phyloP scores from a whole-genome alignment of 2,888 invertebrate species.

The Trisateles emortualis region DNA sequence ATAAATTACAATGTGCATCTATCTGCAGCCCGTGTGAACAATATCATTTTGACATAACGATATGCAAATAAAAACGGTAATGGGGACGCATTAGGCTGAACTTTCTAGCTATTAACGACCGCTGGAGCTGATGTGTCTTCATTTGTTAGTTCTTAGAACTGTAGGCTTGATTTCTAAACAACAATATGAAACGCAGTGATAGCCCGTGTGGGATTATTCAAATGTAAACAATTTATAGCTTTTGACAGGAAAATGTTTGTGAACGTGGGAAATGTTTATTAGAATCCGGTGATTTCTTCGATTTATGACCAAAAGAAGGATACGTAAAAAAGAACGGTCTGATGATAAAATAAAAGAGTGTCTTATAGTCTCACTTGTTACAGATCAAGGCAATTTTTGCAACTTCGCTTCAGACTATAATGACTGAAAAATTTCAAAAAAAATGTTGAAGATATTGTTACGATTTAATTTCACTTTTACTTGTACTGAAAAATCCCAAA shows the following conservation, averaged over 20 bases:
- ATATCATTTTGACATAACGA: conserved; percentile 54
- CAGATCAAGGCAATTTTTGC: no score
- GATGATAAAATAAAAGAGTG: no score
- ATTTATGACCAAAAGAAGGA: no score
- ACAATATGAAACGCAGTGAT: conserved; percentile 5
- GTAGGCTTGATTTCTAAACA: conserved; percentile 32
- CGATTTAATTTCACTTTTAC: no score
- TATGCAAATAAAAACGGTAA: conserved; percentile 61
- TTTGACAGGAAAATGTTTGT: neutral
- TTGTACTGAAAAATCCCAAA: no score
- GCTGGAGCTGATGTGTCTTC: conserved; percentile 49
- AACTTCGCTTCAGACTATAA: no score
- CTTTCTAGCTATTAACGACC: conserved; percentile 61
- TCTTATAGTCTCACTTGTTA: no score
- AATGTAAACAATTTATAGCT: conserved; percentile 3
- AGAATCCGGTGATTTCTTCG: no score
- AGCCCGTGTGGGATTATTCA: conserved; percentile 8
- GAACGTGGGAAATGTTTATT: neutral
- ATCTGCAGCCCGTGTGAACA: conserved; percentile 33
- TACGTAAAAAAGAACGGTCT: no score
- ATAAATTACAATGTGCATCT: conserved; percentile 25
- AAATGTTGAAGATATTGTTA: no score
- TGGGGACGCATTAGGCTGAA: conserved; percentile 48
- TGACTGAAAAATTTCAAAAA: no score
- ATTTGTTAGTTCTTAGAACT: conserved; percentile 47